These are phyloP conservation scores for Rhopalosiphum maidis DNA, from an alignment of 1,140 invertebrate species.

Conservation along the genomic window DNA sequence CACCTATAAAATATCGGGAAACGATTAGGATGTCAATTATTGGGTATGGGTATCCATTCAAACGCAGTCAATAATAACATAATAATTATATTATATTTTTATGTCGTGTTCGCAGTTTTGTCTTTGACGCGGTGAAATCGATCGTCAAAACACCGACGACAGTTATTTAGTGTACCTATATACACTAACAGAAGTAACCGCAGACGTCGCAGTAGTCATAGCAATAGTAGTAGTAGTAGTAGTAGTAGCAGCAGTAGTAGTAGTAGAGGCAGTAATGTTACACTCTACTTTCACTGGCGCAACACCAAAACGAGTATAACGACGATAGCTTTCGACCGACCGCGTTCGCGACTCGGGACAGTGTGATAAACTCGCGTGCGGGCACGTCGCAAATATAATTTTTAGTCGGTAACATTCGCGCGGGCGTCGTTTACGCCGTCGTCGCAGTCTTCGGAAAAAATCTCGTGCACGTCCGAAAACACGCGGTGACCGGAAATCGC, in stretches of 20 bases:
- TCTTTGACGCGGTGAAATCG: neutral
- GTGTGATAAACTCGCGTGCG: neutral
- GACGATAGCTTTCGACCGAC: constrained; percentile 7
- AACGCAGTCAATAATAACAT: neutral
- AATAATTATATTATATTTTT: neutral
- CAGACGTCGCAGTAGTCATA: too few relatives aligned
- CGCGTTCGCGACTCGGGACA: neutral
- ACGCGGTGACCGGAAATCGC: too few relatives aligned
- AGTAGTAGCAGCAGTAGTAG: neutral
- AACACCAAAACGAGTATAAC: neutral
- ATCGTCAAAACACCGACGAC: neutral
- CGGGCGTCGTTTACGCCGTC: neutral
- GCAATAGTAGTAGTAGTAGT: too few relatives aligned
- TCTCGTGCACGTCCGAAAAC: neutral
- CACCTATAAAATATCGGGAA: neutral
- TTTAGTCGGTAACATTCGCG: neutral
- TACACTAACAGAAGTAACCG: neutral
- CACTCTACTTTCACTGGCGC: constrained; percentile 10
- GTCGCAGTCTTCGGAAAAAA: neutral
- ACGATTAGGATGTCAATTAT: neutral
- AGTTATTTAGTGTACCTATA: neutral
- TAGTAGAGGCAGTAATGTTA: neutral
- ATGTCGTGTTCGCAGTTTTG: neutral
- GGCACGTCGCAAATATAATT: neutral
- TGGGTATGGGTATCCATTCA: neutral